Evolutionary conservation across 2,113 vertebrate species (phyloP).

Genomic region (Pseudorasbora parva): DNA sequence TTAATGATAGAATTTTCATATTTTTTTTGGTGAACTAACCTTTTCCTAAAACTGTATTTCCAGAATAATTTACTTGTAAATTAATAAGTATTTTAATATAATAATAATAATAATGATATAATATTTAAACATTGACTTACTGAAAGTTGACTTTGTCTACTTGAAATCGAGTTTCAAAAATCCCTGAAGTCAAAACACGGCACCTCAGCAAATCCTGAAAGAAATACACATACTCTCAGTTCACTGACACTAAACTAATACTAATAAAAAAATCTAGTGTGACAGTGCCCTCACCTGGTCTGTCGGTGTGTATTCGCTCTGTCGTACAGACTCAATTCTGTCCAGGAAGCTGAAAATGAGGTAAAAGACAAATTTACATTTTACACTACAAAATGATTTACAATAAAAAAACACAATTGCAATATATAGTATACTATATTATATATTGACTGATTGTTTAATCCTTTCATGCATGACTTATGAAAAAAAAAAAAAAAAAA

Average conservation of each 20-base stretch:
- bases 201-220: conserved; percentile 86
- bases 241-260: background rate
- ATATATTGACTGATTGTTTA: no score
- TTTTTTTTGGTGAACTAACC: no score
- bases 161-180: conserved; percentile 92
- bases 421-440: no score
- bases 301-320: conserved; percentile 91
- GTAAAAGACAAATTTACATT: conserved; percentile 13
- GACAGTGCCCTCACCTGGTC: conserved; percentile 86
- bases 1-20: no score
- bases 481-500: no score
- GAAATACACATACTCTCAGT: background rate
- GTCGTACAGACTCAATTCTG: conserved; percentile 89
- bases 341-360: conserved; percentile 87
- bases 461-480: no score
- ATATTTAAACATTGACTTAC: conserved; percentile 73
- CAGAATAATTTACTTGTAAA: no score
- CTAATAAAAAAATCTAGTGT: background rate
- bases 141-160: conserved; percentile 95
- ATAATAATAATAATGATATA: no score
- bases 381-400: background rate
- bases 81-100: no score
- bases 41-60: background rate
- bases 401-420: background rate
- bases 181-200: conserved; percentile 90